Base-by-base conservation (phyloP, 2,113 vertebrate genomes). In the Sinocyclocheilus maitianheensis region DNA sequence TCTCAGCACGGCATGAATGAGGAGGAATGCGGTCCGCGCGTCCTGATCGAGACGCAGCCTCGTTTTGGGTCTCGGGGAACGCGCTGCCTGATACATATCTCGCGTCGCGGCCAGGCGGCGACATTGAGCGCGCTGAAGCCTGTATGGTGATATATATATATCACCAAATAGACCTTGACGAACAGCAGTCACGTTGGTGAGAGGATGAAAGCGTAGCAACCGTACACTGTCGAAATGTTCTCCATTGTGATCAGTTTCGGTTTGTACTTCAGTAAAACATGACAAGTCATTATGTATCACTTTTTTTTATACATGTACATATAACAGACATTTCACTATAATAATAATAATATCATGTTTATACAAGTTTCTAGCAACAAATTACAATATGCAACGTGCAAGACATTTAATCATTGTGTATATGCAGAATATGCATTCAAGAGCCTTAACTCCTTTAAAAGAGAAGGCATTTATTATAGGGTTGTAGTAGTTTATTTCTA, bases 11-110 rank as follows among this genome's bases (percentile, higher is more conserved):
- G 83, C 85, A 82, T 89, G 75, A 87, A 84, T 88, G 90, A 95
- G 90, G 88, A 84, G 93, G 92, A 94, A 93, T 93, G 93, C 95
- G 92, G 95, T 92, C 90, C 93, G 93, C 89, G 92, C 93, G 92
- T 95, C 95, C 94, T 89, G 63, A 87, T 86, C 90, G 93, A 91
- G 89, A 82, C 87, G 91, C 91, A 93, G 92, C 93, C 94, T 94
- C 92, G 94, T 90, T 95, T 91, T 95, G 91, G 90, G 88, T 77
- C 90, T 87, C 34, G 79, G 71, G 88, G 80, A 91, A 85, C 83
- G 91, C 92, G 91, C 90, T 67, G 82, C 76, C 84, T 26, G 60
- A 80, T 55, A 58, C 80, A 43, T 51, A 26, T 62, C 62, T 62
- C 58, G 63, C 34, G 79, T 51, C 55, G 86, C 91, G 85, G 86